phyloP scores from a whole-genome alignment of 2,888 invertebrate species.

The Harpagoxenus sublaevis region DNA sequence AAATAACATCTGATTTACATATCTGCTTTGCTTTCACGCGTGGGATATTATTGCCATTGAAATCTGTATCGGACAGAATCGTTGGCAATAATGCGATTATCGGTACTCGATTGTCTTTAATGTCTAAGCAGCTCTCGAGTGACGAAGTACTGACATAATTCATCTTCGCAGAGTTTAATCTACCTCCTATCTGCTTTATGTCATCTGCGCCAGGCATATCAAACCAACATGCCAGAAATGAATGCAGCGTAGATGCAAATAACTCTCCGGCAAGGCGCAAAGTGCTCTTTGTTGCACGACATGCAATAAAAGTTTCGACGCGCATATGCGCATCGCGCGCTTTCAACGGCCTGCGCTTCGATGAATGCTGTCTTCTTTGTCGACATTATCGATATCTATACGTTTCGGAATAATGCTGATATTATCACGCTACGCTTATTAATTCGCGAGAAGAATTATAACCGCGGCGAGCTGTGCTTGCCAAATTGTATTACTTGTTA shows the following conservation, averaged over 20 bases:
- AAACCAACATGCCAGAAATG: constrained; percentile 53
- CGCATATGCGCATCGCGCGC: constrained; percentile 49
- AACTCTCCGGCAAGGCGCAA: constrained; percentile 67
- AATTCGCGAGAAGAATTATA: constrained; percentile 52
- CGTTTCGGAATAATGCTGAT: constrained; percentile 38
- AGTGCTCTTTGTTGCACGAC: constrained; percentile 74
- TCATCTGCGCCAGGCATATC: constrained; percentile 50
- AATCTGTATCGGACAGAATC: not conserved
- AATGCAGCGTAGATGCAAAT: constrained; percentile 70
- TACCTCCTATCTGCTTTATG: constrained; percentile 36
- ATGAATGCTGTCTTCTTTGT: constrained; percentile 57
- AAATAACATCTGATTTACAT: not conserved
- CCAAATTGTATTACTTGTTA: constrained; percentile 37
- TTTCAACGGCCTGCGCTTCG: constrained; percentile 59
- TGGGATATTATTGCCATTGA: not conserved
- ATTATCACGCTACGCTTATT: constrained; percentile 44
- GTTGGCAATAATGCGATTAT: constrained; percentile 21
- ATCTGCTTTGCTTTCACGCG: not conserved
- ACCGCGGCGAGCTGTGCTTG: constrained; percentile 12
- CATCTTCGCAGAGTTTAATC: constrained; percentile 35
- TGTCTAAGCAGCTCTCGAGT: constrained; percentile 17
- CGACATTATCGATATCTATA: constrained; percentile 64
- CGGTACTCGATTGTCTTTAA: not conserved
- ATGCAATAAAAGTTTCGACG: constrained; percentile 74
- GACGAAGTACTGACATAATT: constrained; percentile 1